Conservation (phyloP, 2,888 invertebrate genomes). For the Stenodera caucasica region DNA sequence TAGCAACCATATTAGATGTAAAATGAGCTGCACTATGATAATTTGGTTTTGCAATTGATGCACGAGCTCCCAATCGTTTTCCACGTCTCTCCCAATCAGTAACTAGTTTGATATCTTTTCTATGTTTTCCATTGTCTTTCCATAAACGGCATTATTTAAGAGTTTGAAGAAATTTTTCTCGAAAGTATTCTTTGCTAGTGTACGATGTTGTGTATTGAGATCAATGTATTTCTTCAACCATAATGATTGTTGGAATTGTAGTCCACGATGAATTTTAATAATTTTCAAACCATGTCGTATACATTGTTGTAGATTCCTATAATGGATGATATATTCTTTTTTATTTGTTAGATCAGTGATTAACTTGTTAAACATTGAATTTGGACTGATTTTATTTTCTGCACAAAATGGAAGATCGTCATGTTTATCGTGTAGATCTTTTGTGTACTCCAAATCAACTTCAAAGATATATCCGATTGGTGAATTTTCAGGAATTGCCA, state of each 20-base stretch:
- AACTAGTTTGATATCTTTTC: too few relatives aligned
- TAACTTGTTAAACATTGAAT: conserved; percentile 31
- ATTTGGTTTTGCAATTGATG: background rate
- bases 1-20: conserved; percentile 44
- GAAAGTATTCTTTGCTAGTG: too few relatives aligned
- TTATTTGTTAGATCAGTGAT: conserved; percentile 21
- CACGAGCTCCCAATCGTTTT: too few relatives aligned
- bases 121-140: too few relatives aligned
- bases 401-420: conserved; percentile 45
- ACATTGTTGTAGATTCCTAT: conserved; percentile 21
- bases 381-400: conserved; percentile 30
- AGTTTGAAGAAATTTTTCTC: too few relatives aligned
- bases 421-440: conserved; percentile 40
- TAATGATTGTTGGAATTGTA: conserved; percentile 33
- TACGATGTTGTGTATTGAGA: conserved; percentile 21
- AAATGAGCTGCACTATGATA: conserved; percentile 35
- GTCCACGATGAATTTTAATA: conserved; percentile 39
- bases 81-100: too few relatives aligned
- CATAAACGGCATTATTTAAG: too few relatives aligned
- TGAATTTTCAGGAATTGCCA: background rate
- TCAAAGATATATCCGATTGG: conserved; percentile 43
- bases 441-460: conserved; percentile 40
- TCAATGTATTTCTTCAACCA: conserved; percentile 29
- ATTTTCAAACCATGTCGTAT: conserved; percentile 25
- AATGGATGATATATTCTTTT: conserved; percentile 15